These are phyloP conservation scores for Tonatia bakeri DNA, from an alignment of 2,113 vertebrate genomes.

Conservation along the genomic window DNA sequence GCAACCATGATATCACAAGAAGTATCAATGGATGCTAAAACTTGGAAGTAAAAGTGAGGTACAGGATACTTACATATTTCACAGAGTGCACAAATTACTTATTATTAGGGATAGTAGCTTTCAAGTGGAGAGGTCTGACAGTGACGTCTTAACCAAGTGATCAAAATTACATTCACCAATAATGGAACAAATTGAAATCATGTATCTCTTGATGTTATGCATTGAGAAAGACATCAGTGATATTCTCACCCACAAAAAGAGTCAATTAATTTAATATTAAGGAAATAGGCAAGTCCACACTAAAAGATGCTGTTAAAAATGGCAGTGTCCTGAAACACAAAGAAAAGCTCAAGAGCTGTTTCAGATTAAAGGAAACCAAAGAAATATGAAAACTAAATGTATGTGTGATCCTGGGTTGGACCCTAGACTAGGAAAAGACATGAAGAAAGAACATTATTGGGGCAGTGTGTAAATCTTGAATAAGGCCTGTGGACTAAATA, in stretches of 20 bases:
- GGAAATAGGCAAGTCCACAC: background rate
- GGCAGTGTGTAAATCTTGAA: background rate
- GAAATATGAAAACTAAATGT: background rate
- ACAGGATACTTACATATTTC: background rate
- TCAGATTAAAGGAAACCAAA: slow-evolving; percentile 7
- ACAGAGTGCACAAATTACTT: background rate
- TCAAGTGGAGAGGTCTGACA: background rate
- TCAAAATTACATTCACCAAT: background rate
- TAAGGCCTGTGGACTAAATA: background rate
- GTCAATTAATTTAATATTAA: background rate
- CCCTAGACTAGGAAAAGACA: background rate
- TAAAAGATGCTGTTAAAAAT: slow-evolving; percentile 31
- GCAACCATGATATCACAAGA: background rate
- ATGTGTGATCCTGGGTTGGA: background rate
- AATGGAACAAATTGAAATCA: background rate
- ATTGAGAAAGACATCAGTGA: background rate
- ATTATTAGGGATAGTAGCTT: background rate
- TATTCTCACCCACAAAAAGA: background rate
- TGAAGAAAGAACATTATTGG: background rate
- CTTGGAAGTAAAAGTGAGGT: background rate
- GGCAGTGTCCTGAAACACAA: background rate
- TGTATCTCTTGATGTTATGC: background rate
- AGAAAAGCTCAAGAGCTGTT: background rate
- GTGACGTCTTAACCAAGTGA: background rate
- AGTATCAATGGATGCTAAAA: background rate